phyloP scores from a whole-genome alignment of 2,797 vertebrate species.

The Petrocephalus schoutedeni region DNA sequence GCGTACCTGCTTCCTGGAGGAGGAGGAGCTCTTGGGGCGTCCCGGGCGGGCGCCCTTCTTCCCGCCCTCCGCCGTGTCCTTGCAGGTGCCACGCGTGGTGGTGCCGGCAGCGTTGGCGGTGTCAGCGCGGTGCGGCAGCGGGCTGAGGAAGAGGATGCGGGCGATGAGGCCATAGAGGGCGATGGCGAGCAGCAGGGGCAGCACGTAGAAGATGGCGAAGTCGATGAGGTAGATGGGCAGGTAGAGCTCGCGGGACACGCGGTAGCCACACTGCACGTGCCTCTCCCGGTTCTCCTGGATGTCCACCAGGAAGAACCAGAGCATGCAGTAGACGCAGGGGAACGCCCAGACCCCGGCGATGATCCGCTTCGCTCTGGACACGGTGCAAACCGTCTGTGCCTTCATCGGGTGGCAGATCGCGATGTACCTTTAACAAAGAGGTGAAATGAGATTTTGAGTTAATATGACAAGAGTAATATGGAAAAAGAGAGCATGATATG shows the following conservation, averaged over 20 bases:
- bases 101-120: conserved; percentile 34
- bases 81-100: conserved; percentile 52
- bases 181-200: conserved; percentile 66
- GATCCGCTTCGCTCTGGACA: conserved; percentile 70
- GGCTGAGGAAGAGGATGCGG: conserved; percentile 64
- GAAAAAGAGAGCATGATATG: not conserved
- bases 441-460: not conserved
- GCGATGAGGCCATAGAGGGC: conserved; percentile 72
- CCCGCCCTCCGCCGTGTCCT: conserved; percentile 38
- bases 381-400: conserved; percentile 68
- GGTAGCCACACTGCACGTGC: conserved; percentile 68
- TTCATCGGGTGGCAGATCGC: conserved; percentile 73
- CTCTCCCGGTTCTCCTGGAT: conserved; percentile 58
- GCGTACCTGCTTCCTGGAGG: conserved; percentile 74
- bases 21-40: conserved; percentile 52
- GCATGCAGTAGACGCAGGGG: conserved; percentile 70
- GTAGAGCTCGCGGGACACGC: conserved; percentile 71
- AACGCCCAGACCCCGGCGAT: conserved; percentile 63
- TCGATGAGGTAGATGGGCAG: conserved; percentile 78
- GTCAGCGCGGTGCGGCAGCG: conserved; percentile 52
- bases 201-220: conserved; percentile 72
- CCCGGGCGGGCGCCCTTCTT: conserved; percentile 44
- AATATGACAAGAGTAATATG: not conserved
- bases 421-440: conserved; percentile 59
- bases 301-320: conserved; percentile 79